Evolutionary conservation across 2,113 vertebrate species (phyloP).

Genomic region (Mus pahari): DNA sequence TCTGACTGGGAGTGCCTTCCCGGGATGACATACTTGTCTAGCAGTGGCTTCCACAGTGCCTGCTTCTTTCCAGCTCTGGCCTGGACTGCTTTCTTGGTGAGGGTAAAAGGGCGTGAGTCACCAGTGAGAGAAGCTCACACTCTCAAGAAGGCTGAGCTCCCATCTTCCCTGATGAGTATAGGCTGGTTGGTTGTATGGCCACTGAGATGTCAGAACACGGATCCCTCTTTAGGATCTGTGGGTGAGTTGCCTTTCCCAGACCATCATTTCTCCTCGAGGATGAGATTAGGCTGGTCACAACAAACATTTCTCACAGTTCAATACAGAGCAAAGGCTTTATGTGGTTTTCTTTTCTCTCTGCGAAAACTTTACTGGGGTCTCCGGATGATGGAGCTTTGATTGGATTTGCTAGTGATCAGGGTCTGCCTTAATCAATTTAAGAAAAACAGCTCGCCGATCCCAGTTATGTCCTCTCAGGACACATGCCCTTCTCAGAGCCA

Average conservation of each 20-base stretch:
- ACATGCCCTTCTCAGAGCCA: neutral
- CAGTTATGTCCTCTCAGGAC: fast-evolving
- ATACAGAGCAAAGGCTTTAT: neutral
- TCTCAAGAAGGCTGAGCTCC: neutral
- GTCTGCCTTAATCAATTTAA: neutral
- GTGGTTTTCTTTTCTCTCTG: neutral
- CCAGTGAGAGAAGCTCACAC: neutral
- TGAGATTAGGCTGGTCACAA: slow-evolving; percentile 12
- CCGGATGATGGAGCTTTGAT: neutral
- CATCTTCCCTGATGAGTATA: neutral
- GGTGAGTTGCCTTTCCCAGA: neutral
- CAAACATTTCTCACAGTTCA: slow-evolving; percentile 20
- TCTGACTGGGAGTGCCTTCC: neutral
- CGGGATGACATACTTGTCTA: no score
- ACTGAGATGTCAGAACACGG: neutral
- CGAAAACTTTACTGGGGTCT: neutral
- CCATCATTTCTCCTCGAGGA: neutral
- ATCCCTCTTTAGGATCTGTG: neutral
- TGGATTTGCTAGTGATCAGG: neutral
- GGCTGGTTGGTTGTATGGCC: neutral
- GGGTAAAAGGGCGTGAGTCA: fast-evolving
- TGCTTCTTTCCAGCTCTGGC: neutral
- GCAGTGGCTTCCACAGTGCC: fast-evolving
- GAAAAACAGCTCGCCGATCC: neutral
- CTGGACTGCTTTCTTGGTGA: neutral